Conservation (phyloP, 2,113 vertebrate genomes). For the Ancistrus triradiatus region DNA sequence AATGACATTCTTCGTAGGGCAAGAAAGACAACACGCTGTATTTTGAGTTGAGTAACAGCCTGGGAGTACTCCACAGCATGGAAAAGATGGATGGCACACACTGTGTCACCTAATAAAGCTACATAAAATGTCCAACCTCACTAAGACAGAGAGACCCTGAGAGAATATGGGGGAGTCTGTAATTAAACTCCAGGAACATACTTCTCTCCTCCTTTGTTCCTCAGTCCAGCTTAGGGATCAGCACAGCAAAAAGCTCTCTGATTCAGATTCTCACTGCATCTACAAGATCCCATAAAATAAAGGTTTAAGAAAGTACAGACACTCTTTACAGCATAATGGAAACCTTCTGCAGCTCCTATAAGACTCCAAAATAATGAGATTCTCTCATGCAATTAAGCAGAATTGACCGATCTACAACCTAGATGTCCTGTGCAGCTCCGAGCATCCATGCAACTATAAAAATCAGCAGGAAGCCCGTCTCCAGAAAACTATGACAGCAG, state of each 20-base stretch:
- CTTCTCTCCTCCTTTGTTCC: slow-evolving; percentile 33
- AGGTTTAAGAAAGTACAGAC: not conserved
- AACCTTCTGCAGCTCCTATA: no score
- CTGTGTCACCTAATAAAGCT: slow-evolving; percentile 64
- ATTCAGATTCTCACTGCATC: not conserved
- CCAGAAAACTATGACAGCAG: not conserved
- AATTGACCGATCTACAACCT: no score
- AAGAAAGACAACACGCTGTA: slow-evolving; percentile 49
- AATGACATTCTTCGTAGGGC: slow-evolving; percentile 53
- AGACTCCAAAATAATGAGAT: no score
- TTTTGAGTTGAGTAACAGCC: slow-evolving; percentile 57
- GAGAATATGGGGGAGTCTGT: slow-evolving; percentile 48
- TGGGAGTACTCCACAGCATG: slow-evolving; percentile 64
- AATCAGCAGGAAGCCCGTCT: not conserved
- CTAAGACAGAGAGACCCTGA: slow-evolving; percentile 55
- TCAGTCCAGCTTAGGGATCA: slow-evolving; percentile 9
- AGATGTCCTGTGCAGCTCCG: no score
- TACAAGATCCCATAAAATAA: not conserved
- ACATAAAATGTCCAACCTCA: slow-evolving; percentile 34
- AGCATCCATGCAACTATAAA: no score
- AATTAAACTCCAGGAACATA: slow-evolving; percentile 28
- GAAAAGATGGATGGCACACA: slow-evolving; percentile 60
- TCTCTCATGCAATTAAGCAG: no score
- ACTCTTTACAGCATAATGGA: not conserved
- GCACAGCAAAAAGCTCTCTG: not conserved